phyloP scores from a whole-genome alignment of 2,797 vertebrate genomes.

The Leptatherina wallacei region DNA sequence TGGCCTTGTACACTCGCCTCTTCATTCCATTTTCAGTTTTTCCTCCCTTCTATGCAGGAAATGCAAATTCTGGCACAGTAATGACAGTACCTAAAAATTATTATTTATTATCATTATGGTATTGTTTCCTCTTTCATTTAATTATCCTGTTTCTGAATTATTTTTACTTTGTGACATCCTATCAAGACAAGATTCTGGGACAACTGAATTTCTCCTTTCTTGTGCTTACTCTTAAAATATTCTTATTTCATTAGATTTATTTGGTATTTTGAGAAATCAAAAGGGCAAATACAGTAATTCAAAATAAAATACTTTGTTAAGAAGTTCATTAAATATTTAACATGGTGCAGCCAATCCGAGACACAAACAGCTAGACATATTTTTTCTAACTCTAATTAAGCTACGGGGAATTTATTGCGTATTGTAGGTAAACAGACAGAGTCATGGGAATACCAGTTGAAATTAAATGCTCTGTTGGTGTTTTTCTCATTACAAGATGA shows the following conservation, averaged over 20 bases:
- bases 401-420: slow-evolving; percentile 85
- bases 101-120: background rate
- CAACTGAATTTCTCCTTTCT: background rate
- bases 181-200: slow-evolving; percentile 11
- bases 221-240: slow-evolving; percentile 22
- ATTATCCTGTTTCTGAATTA: background rate
- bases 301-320: slow-evolving; percentile 82
- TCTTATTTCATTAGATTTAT: slow-evolving; percentile 64
- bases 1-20: slow-evolving; percentile 61
- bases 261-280: slow-evolving; percentile 60
- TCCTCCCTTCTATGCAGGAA: slow-evolving; percentile 28
- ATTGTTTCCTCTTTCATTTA: background rate
- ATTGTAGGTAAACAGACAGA: slow-evolving; percentile 86
- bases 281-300: slow-evolving; percentile 74
- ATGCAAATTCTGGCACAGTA: slow-evolving; percentile 42
- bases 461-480: slow-evolving; percentile 82
- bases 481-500: slow-evolving; percentile 85
- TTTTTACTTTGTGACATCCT: slow-evolving; percentile 1
- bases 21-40: slow-evolving; percentile 33
- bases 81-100: slow-evolving; percentile 34
- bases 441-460: slow-evolving; percentile 82
- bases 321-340: slow-evolving; percentile 85
- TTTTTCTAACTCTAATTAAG: slow-evolving; percentile 85
- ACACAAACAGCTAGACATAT: slow-evolving; percentile 78
- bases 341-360: slow-evolving; percentile 77